Conservation (phyloP, 2,113 vertebrate genomes). For the Phaethon lepturus region DNA sequence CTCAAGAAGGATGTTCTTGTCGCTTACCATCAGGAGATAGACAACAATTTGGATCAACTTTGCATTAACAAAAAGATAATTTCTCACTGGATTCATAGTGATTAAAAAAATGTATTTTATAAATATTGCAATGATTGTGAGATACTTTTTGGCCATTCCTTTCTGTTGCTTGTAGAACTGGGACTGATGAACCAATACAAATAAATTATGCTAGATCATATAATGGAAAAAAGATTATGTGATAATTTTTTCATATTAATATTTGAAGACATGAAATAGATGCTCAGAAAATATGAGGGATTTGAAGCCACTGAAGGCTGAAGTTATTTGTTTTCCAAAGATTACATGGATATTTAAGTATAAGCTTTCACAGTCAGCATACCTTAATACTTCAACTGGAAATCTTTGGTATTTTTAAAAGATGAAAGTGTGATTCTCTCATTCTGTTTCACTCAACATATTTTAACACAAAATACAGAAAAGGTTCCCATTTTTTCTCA, state of each 20-base stretch:
- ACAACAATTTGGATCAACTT: not conserved
- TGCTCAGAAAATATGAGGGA: not conserved
- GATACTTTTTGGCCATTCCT: not conserved
- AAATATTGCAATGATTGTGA: not conserved
- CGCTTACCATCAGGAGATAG: not conserved
- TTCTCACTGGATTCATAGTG: not conserved
- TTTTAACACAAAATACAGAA: not conserved
- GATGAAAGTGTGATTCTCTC: slow-evolving; percentile 11
- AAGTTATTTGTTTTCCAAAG: slow-evolving; percentile 55
- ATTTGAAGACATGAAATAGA: slow-evolving; percentile 35
- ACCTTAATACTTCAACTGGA: slow-evolving; percentile 9
- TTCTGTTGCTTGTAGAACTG: not conserved
- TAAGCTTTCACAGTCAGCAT: not conserved
- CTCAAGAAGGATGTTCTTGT: not conserved
- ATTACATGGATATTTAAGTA: slow-evolving; percentile 29
- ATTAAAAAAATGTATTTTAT: not conserved
- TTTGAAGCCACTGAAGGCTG: slow-evolving; percentile 10
- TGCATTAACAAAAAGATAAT: not conserved
- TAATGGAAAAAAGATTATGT: not conserved
- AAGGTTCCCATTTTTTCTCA: not conserved
- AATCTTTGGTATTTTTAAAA: not conserved
- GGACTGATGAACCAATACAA: not conserved
- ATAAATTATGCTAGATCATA: not conserved
- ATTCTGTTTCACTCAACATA: not conserved
- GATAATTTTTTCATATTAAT: slow-evolving; percentile 43